Evolutionary conservation across 2,113 vertebrate species (phyloP).

Genomic region (Neotoma lepida): DNA sequence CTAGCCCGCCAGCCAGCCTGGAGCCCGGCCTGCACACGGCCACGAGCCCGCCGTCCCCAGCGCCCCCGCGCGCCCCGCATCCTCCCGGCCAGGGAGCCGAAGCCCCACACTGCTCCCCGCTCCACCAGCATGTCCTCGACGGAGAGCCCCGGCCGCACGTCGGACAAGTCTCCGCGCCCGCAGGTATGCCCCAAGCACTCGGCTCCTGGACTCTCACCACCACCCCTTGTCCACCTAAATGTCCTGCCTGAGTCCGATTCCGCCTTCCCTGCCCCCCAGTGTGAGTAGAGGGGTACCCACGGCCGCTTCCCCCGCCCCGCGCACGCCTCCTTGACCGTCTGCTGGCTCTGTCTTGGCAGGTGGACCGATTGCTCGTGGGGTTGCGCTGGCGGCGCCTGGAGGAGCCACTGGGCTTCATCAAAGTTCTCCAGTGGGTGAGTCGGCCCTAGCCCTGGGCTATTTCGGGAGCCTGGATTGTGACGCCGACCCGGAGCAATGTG

Average conservation of each 20-base stretch:
- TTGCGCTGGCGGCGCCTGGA: constrained; percentile 90
- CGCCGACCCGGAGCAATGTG: constrained; percentile 71
- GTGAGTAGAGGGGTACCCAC: not conserved
- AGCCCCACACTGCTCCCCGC: not conserved
- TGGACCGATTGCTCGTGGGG: constrained; percentile 85
- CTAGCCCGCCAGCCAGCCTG: constrained; percentile 76
- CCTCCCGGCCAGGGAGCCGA: not conserved
- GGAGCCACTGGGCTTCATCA: constrained; percentile 95
- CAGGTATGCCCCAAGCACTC: constrained; percentile 74
- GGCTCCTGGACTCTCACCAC: not conserved
- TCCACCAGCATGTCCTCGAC: constrained; percentile 75
- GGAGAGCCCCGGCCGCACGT: constrained; percentile 65
- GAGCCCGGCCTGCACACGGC: constrained; percentile 72
- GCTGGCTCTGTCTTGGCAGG: constrained; percentile 60
- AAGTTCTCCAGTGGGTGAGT: constrained; percentile 95
- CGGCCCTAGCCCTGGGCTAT: constrained; percentile 58
- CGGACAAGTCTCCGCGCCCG: constrained; percentile 81
- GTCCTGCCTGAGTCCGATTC: not conserved
- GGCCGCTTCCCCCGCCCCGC: not conserved
- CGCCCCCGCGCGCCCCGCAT: not conserved
- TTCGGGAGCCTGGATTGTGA: constrained; percentile 70
- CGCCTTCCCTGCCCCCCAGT: not conserved
- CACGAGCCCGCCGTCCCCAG: not conserved
- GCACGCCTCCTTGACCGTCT: not conserved
- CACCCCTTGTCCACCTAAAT: not conserved